These are phyloP conservation scores for Pseudomugil tenellus DNA, from an alignment of 2,797 vertebrate genomes.

Conservation along the genomic window DNA sequence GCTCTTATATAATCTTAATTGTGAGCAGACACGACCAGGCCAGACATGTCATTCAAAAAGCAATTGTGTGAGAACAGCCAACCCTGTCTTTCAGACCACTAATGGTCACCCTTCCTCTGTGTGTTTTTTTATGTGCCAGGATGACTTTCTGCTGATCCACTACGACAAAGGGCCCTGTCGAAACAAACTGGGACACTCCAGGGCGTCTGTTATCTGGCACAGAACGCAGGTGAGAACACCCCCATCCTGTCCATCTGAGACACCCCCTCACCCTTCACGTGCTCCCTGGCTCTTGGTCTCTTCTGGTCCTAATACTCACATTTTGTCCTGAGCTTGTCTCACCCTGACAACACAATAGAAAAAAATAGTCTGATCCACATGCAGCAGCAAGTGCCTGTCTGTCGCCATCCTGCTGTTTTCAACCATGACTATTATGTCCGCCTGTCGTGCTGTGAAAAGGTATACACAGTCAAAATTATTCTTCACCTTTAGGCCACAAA, in stretches of 20 bases:
- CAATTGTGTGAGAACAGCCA: slow-evolving; percentile 45
- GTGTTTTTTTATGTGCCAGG: slow-evolving; percentile 77
- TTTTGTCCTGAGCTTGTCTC: slow-evolving; percentile 31
- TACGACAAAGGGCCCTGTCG: slow-evolving; percentile 99
- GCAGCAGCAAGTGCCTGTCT: slow-evolving; percentile 23
- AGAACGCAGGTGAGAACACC: slow-evolving; percentile 93
- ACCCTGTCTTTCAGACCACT: slow-evolving; percentile 29
- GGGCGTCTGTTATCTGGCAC: slow-evolving; percentile 99
- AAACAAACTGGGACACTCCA: slow-evolving; percentile 98
- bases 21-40: background rate
- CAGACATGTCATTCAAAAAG: slow-evolving; percentile 49
- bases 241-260: background rate
- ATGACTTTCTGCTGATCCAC: slow-evolving; percentile 98
- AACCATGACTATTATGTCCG: slow-evolving; percentile 17
- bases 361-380: slow-evolving; percentile 20
- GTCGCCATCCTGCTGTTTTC: slow-evolving; percentile 35
- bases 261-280: slow-evolving; percentile 36
- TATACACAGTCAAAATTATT: slow-evolving; percentile 37
- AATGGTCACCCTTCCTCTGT: slow-evolving; percentile 46
- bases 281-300: slow-evolving; percentile 30
- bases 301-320: slow-evolving; percentile 2
- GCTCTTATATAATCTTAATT: slow-evolving; percentile 54
- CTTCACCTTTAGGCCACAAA: slow-evolving; percentile 16
- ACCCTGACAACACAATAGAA: slow-evolving; percentile 49
- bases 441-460: background rate